Base-by-base conservation (phyloP, 2,797 vertebrate species). In the Pseudochaenichthys georgianus region DNA sequence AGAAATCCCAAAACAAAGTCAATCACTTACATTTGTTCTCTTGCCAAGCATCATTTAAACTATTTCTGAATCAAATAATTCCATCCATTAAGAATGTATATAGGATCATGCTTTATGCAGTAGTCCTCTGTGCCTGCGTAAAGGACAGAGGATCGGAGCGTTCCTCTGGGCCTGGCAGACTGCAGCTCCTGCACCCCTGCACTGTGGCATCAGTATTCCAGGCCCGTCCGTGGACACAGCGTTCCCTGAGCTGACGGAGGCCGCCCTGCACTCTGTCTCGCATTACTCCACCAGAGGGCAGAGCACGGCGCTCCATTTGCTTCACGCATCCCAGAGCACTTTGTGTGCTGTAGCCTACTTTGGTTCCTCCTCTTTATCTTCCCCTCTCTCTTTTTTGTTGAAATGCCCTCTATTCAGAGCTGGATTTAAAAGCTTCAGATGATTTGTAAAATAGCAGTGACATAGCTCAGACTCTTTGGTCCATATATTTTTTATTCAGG, bases 201-300 rank as follows among this genome's bases (percentile, higher is more conserved):
- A 90, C 90, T 65, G 92, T 78, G 87, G 81, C 86, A 95, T 95
- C 94, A 94, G 93, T 94, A 95, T 95, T 94, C 93, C 75, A 75
- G 82, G 75, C 88, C 88, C 85, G 90, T 94, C 69, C 87, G 23
- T 89, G 92, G 94, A 94, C 93, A 92, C 88, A 11, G 82, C 87
- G 90, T 92, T 92, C 91, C 86, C 82, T 72, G 83, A 80, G 87
- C 81, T 72, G 75, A 58, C 34, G 23, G 74, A 74, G 61, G 70
- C 71, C 28, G 50, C 72, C 50, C 69, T 34, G 52, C 50, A 2
- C 28, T 17, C 45, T 42, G 41, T 83, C 75, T 55, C 70, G 60
- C 62, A 2, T 52, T 17, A 0, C 53, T 34, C 92, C 94, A 90
- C 82, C 90, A 94, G 94, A 80, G 92, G 90, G 88, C 88, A 81